Base-by-base conservation (phyloP, 2,888 invertebrate species). In the Cosmorhoe ocellata region DNA sequence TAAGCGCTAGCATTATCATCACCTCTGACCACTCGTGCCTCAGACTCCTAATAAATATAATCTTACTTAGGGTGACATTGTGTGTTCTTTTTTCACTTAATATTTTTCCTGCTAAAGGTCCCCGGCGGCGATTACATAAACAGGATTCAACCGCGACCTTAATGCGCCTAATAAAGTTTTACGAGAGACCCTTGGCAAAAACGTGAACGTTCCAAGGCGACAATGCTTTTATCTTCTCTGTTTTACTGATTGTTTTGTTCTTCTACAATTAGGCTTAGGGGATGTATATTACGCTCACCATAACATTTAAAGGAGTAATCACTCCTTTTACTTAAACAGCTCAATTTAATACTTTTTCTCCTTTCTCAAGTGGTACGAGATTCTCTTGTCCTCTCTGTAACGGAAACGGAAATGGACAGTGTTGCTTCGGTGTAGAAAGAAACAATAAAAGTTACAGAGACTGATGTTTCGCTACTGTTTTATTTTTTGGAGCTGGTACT, bases 141-240 rank as follows among this genome's bases (percentile, higher is more conserved):
- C 88, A 89, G 87, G 88, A 88, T 87, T 86, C 88, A 87, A 88
- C 88, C 85, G 82, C 85, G 87, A 87, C 87, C 89, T 85, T 89
- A 88, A 89, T 88, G 85, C 81, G 84, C 75, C 85, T 89, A 89
- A 89, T 89, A 89, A 89, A 89, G 87, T 88, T 89, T 89, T 88
- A 89, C 84, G 89, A 87, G 72, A 77, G 83, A 83, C 86, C 88
- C 89, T 87, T 81, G 82, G 84, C 80, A 78, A 83, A 83, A 87
- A 86, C 87, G 84, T 82, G 84, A 81, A 84, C 84, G 79, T 80
- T 87, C 72, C 84, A 78, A 84, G 87, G 85, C 86, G 88, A 87
- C 87, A 85, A 88, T 84, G 87, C 87, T 87, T 88, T 88, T 88
- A 88, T 88, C 86, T 87, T 82, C 79, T 79, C 81, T 81, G 81